phyloP scores from a whole-genome alignment of 2,888 invertebrate genomes.

The Aspidapion aeneum region DNA sequence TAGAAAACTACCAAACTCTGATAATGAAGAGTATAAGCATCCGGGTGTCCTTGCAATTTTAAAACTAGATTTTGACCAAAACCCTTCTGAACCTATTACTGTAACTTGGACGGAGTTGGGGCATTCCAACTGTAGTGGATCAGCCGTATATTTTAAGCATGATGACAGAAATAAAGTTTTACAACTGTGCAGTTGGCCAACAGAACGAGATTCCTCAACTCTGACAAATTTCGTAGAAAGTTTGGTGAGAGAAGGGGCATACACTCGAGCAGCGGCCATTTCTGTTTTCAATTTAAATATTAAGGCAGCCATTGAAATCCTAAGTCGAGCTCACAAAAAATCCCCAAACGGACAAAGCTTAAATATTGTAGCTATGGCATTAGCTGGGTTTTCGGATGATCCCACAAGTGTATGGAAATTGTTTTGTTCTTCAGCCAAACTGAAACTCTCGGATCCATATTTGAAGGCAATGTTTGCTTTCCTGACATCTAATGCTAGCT shows the following conservation, averaged over 20 bases:
- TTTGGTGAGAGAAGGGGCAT: constrained; percentile 69
- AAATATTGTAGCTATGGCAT: constrained; percentile 72
- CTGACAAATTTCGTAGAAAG: constrained; percentile 59
- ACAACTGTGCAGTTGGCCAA: constrained; percentile 87
- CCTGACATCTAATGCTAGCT: constrained; percentile 74
- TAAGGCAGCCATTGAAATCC: constrained; percentile 78
- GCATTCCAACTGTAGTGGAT: constrained; percentile 49
- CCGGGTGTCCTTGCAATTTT: constrained; percentile 58
- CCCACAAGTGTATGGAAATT: constrained; percentile 75
- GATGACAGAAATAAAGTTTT: constrained; percentile 76
- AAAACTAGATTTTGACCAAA: constrained; percentile 50
- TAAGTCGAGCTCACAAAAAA: constrained; percentile 64
- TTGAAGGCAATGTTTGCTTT: constrained; percentile 89
- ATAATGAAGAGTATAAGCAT: constrained; percentile 57
- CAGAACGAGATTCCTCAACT: constrained; percentile 64
- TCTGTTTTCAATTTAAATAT: constrained; percentile 88
- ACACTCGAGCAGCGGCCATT: constrained; percentile 85
- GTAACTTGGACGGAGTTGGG: constrained; percentile 65
- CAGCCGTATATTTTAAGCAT: constrained; percentile 58
- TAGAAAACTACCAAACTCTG: constrained; percentile 50
- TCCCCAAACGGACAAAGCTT: constrained; percentile 44
- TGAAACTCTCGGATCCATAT: constrained; percentile 84
- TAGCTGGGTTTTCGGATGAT: constrained; percentile 85
- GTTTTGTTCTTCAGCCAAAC: constrained; percentile 68
- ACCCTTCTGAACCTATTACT: constrained; percentile 60